phyloP scores from a whole-genome alignment of 2,888 invertebrate genomes.

The Hirtodrosophila trivittata region DNA sequence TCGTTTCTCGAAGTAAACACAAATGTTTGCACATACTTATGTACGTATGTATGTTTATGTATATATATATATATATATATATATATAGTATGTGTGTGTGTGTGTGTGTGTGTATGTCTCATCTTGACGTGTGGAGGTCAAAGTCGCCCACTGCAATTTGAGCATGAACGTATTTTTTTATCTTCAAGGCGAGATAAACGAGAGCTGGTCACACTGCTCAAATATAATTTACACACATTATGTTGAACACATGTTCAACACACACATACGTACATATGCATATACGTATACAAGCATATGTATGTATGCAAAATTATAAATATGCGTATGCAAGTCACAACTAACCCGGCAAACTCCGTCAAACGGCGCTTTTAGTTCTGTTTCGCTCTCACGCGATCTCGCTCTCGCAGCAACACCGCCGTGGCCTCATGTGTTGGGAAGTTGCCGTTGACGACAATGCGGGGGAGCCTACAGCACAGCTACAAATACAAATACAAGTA shows the following conservation, averaged over 20 bases:
- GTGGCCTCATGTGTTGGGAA: conserved; percentile 51
- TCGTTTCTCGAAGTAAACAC: conserved; percentile 22
- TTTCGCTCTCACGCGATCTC: conserved; percentile 23
- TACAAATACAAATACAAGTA: not conserved
- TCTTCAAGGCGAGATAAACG: conserved; percentile 3
- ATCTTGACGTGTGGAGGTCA: conserved; percentile 60
- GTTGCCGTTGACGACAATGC: conserved; percentile 35
- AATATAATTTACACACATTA: conserved; percentile 16
- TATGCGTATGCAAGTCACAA: conserved; percentile 30
- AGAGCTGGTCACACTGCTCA: conserved; percentile 34
- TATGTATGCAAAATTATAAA: conserved; percentile 16
- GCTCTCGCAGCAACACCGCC: conserved; percentile 8
- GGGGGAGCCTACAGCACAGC: conserved; percentile 53
- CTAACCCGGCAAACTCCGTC: conserved; percentile 69
- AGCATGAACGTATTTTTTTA: conserved; percentile 23
- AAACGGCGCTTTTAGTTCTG: conserved; percentile 53
- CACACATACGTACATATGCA: not conserved
- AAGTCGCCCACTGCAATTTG: conserved; percentile 58
- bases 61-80: not conserved
- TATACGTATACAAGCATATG: conserved; percentile 9
- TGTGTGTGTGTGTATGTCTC: conserved; percentile 11
- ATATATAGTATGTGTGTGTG: not conserved
- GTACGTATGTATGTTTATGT: conserved; percentile 14
- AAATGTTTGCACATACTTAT: not conserved
- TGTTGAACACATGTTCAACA: conserved; percentile 37